Percentiles rank a stretch among this genome's conserved stretches.
These are phyloP conservation scores for Malacoctenus gilli DNA, from an alignment of 2,797 vertebrate genomes.

Conservation along the genomic window DNA sequence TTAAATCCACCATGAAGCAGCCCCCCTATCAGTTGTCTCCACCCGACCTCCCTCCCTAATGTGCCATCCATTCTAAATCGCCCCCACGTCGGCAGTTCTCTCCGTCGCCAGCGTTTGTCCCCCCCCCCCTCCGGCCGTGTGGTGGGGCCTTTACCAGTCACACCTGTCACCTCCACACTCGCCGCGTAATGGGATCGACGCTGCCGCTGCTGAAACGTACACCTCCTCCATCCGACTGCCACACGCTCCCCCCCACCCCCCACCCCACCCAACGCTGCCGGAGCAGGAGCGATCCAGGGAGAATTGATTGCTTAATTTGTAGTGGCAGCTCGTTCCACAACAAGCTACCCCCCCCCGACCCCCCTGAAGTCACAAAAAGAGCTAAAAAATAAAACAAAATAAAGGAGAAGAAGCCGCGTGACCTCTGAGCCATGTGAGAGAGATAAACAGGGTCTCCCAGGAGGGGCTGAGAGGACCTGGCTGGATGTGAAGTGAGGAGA, in stretches of 20 bases:
- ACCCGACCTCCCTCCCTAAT: neutral
- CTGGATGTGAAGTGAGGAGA: conserved; percentile 55
- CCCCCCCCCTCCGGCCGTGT: conserved; percentile 17
- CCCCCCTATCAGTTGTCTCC: conserved; percentile 1
- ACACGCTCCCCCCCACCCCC: conserved; percentile 27
- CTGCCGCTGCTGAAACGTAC: conserved; percentile 75
- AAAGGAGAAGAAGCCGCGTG: neutral
- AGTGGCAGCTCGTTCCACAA: neutral
- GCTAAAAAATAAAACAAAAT: no score
- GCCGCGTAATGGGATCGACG: conserved; percentile 63
- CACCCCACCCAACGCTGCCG: no score
- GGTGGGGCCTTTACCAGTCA: conserved; percentile 30
- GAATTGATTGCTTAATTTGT: conserved; percentile 6
- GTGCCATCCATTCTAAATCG: conserved; percentile 21
- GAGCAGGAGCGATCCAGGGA: conserved; percentile 4
- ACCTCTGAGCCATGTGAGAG: conserved; percentile 14
- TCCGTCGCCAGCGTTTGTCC: conserved; percentile 13
- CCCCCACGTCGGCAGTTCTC: conserved; percentile 39
- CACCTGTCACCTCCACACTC: conserved; percentile 55
- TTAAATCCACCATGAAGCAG: neutral
- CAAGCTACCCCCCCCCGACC: no score
- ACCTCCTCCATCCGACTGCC: conserved; percentile 55
- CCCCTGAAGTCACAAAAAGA: neutral
- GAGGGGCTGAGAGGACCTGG: neutral
- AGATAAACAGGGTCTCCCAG: neutral